Conservation (phyloP, 2,797 vertebrate genomes). For the Cuculus canorus region DNA sequence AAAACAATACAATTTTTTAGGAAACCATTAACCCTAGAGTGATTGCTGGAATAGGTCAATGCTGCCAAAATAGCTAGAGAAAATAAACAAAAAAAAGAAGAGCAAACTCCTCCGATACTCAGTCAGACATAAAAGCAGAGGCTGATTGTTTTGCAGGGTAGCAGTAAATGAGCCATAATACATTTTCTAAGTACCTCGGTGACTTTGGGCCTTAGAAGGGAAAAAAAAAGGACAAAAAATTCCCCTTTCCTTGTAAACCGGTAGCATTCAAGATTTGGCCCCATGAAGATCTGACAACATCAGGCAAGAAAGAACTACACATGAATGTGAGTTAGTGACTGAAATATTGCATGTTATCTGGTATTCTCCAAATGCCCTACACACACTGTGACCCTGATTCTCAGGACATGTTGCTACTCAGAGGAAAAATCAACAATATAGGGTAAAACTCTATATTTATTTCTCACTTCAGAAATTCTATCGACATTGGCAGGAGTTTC, state of each 20-base stretch:
- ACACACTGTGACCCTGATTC: background rate
- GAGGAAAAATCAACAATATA: background rate
- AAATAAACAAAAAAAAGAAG: background rate
- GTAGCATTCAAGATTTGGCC: background rate
- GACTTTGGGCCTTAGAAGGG: background rate
- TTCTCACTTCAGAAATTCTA: background rate
- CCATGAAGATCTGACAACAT: background rate
- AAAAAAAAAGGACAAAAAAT: background rate
- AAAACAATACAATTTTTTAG: background rate
- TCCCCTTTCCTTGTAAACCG: background rate
- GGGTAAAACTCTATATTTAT: background rate
- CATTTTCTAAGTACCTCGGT: background rate
- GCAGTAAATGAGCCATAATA: background rate
- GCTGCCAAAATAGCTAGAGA: background rate
- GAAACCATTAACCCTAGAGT: background rate
- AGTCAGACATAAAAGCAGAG: background rate
- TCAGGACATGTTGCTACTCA: background rate
- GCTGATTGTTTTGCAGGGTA: background rate
- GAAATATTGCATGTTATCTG: background rate
- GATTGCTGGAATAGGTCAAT: background rate
- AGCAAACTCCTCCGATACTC: background rate
- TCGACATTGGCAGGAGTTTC: background rate
- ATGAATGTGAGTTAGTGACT: background rate
- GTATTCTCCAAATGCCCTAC: background rate
- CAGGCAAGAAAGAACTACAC: background rate